Evolutionary conservation across 2,113 vertebrate genomes (phyloP).

Genomic region (Otis tarda): DNA sequence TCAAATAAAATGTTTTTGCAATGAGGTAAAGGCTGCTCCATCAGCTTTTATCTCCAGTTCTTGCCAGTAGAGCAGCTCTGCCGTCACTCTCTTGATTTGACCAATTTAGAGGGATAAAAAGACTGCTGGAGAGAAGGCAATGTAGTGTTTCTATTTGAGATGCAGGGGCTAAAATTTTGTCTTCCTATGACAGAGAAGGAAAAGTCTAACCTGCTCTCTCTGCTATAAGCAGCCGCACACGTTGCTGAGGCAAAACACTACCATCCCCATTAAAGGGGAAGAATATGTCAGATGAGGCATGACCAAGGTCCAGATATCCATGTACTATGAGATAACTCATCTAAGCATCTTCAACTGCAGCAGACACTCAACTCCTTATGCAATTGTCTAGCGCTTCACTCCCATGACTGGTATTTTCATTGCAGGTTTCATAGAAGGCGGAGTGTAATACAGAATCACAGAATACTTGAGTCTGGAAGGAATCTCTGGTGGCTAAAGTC

Average conservation of each 20-base stretch:
- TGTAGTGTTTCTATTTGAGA: neutral
- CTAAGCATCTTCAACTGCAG: neutral
- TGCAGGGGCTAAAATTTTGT: neutral
- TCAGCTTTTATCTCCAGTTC: neutral
- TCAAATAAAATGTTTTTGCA: neutral
- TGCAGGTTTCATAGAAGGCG: neutral
- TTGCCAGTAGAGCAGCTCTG: neutral
- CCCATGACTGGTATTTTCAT: neutral
- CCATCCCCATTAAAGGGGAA: neutral
- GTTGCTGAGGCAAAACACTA: neutral
- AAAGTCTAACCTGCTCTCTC: neutral
- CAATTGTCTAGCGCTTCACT: neutral
- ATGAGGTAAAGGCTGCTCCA: neutral
- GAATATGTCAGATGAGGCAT: neutral
- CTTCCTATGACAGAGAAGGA: neutral
- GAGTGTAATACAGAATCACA: neutral
- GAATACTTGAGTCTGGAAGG: neutral
- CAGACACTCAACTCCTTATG: neutral
- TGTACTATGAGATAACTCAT: neutral
- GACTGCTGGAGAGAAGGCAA: neutral
- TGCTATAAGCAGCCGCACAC: neutral
- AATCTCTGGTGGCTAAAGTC: neutral
- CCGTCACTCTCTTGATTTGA: neutral
- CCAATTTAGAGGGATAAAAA: neutral
- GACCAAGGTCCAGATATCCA: neutral